These are phyloP conservation scores for Aplochiton taeniatus DNA, from an alignment of 2,797 vertebrate genomes.

Conservation along the genomic window DNA sequence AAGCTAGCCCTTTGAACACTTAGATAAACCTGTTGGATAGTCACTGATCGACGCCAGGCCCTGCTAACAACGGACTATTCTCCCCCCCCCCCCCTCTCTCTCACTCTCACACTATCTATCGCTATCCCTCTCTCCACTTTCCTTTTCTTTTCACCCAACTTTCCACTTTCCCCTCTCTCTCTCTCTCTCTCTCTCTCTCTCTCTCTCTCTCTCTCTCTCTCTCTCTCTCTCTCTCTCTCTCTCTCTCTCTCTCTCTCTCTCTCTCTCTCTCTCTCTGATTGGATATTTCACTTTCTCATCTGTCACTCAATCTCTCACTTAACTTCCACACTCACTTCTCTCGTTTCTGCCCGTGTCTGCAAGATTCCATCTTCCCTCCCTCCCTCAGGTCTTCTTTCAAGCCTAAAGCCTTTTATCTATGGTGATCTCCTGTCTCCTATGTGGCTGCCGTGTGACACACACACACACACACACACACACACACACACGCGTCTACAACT, in stretches of 20 bases:
- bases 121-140: background rate
- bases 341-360: background rate
- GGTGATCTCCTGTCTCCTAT: background rate
- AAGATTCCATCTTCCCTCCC: too few species aligned
- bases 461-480: too few species aligned
- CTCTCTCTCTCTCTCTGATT: background rate
- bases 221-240: background rate
- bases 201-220: background rate
- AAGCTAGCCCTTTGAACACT: background rate
- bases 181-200: background rate
- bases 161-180: background rate
- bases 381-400: conserved; percentile 7
- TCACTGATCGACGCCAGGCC: too few species aligned
- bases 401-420: conserved; percentile 21
- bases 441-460: background rate
- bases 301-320: background rate
- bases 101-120: too few species aligned
- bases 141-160: background rate
- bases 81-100: background rate
- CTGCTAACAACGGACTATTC: too few species aligned
- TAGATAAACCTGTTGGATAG: background rate
- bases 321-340: background rate
- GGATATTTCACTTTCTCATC: background rate
- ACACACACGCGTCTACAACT: background rate
- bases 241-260: background rate